A percentile compares a stretch with the other conserved stretches of the same genome.
Conservation (phyloP, 2,113 vertebrate species). For the Tylochromis polylepis region DNA sequence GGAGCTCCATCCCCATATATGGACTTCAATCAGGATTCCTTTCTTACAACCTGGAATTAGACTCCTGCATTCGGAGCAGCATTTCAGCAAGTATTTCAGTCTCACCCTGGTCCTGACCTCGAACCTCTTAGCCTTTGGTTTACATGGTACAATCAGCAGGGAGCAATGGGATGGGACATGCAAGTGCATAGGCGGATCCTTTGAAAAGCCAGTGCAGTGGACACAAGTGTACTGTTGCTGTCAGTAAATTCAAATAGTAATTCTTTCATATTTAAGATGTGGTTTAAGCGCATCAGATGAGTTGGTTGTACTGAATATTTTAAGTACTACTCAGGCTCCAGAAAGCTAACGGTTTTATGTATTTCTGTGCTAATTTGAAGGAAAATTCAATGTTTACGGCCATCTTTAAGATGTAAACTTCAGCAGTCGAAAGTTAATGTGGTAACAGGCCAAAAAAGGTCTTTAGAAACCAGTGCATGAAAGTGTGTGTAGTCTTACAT, state of each 20-base stretch:
- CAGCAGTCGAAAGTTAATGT: not conserved
- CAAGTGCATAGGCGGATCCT: not conserved
- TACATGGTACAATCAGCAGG: conserved; percentile 16
- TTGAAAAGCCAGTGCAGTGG: not conserved
- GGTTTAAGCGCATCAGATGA: not conserved
- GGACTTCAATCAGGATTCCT: conserved; percentile 12
- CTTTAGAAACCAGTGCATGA: not conserved
- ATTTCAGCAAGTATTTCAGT: conserved; percentile 41
- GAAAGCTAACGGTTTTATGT: not conserved
- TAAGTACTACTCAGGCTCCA: not conserved
- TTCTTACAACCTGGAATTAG: conserved; percentile 19
- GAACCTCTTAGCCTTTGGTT: conserved; percentile 30
- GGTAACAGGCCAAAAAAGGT: not conserved
- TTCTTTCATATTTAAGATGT: not conserved
- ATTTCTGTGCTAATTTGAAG: not conserved
- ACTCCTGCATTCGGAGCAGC: not conserved
- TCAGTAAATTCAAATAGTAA: not conserved
- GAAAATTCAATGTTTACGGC: not conserved
- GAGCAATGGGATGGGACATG: not conserved
- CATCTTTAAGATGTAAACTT: not conserved
- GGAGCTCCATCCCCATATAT: not conserved
- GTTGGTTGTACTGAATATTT: not conserved
- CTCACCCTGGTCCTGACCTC: conserved; percentile 23
- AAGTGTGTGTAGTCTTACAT: not conserved
- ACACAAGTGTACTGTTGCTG: not conserved